These are phyloP conservation scores for Melieria omissa DNA, from an alignment of 2,888 invertebrate genomes.

Conservation along the genomic window DNA sequence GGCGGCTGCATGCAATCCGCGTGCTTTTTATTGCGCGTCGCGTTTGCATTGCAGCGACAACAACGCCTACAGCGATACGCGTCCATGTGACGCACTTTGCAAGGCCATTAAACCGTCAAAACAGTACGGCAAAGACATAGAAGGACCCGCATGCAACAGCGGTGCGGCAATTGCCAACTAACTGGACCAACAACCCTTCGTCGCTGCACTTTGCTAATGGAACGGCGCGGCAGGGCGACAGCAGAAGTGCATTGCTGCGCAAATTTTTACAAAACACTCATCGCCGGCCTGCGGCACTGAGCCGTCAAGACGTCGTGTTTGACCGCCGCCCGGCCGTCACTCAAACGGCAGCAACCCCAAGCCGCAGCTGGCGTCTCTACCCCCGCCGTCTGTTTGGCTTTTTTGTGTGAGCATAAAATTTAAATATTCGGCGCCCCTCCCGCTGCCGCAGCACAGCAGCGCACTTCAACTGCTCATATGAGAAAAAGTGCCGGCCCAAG, in stretches of 20 bases:
- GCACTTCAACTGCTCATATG: slow-evolving; percentile 11
- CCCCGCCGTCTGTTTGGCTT: slow-evolving; percentile 13
- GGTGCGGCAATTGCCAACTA: not conserved
- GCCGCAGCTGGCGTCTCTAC: slow-evolving; percentile 2
- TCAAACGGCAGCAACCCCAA: slow-evolving; percentile 16
- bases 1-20: no score
- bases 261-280: slow-evolving; percentile 36
- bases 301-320: slow-evolving; percentile 33
- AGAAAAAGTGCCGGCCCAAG: not conserved
- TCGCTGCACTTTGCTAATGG: slow-evolving; percentile 23
- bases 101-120: slow-evolving; percentile 17
- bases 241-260: slow-evolving; percentile 26
- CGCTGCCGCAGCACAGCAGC: not conserved
- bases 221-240: slow-evolving; percentile 4
- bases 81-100: slow-evolving; percentile 11
- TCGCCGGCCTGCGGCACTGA: slow-evolving; percentile 33
- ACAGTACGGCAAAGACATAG: not conserved
- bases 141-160: not conserved
- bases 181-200: slow-evolving; percentile 4
- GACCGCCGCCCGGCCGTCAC: slow-evolving; percentile 27
- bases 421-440: slow-evolving; percentile 7
- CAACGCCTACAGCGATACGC: no score
- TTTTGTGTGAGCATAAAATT: slow-evolving; percentile 7
- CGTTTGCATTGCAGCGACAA: no score
- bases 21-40: no score